Conservation (phyloP, 1,140 invertebrate genomes). For the Calephelis virginiensis region DNA sequence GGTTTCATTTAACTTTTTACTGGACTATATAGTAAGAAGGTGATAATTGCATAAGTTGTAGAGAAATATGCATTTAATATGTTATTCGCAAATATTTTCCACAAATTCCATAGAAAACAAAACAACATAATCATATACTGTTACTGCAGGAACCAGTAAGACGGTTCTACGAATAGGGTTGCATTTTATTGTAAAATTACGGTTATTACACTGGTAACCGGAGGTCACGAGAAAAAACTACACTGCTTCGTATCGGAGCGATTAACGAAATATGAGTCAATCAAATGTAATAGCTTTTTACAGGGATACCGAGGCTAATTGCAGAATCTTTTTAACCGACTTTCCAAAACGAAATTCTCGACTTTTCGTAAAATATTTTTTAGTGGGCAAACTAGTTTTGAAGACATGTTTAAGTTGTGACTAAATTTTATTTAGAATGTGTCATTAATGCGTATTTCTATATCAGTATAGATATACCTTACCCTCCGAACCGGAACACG, state of each 20-base stretch:
- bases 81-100: too few species aligned
- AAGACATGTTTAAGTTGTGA: too few species aligned
- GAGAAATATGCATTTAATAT: constrained; percentile 38
- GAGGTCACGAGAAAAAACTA: constrained; percentile 42
- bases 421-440: too few species aligned
- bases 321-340: neutral
- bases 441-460: too few species aligned
- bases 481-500: too few species aligned
- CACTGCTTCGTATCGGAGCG: constrained; percentile 23
- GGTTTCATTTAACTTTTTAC: too few species aligned
- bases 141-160: constrained; percentile 44
- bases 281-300: neutral
- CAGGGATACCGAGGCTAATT: neutral
- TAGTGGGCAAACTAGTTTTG: too few species aligned
- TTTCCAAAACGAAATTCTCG: too few species aligned
- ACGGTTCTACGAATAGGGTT: constrained; percentile 55
- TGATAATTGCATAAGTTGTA: constrained; percentile 6
- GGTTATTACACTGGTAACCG: constrained; percentile 55
- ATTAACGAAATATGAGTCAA: constrained; percentile 30
- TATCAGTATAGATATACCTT: too few species aligned
- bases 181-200: constrained; percentile 56
- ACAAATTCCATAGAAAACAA: constrained; percentile 15
- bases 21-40: too few species aligned
- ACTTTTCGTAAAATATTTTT: too few species aligned
- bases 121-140: constrained; percentile 33